Evolutionary conservation across 2,113 vertebrate genomes (phyloP).

Genomic region (Uropsilus gracilis): DNA sequence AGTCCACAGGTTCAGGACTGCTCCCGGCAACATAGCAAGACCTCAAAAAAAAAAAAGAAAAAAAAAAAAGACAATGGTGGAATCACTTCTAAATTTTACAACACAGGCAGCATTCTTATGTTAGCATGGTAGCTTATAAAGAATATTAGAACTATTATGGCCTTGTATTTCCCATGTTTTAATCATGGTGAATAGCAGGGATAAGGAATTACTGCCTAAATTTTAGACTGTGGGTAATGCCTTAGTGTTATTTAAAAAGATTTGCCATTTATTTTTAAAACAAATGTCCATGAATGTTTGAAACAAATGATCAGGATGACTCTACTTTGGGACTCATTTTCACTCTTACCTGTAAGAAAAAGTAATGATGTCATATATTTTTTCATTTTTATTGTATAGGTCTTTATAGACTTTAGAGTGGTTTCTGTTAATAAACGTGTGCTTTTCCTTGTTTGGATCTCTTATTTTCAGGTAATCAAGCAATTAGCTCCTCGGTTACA

Average conservation of each 20-base stretch:
- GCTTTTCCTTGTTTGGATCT: conserved; percentile 24
- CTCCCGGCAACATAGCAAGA: too few relatives aligned
- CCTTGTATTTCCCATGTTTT: conserved; percentile 3
- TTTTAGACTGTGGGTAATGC: conserved; percentile 54
- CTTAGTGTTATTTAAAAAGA: conserved; percentile 58
- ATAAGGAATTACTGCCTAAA: conserved; percentile 38
- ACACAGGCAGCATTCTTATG: not conserved
- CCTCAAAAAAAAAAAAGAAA: too few relatives aligned
- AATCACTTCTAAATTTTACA: conserved; percentile 5
- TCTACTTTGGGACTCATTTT: conserved; percentile 61
- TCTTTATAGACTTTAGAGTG: not conserved
- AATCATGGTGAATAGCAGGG: not conserved
- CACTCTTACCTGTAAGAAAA: conserved; percentile 65
- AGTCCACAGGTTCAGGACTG: too few relatives aligned
- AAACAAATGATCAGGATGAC: conserved; percentile 61
- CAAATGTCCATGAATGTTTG: conserved; percentile 57
- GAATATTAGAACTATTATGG: not conserved
- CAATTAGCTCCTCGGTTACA: conserved; percentile 20
- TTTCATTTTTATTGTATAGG: conserved; percentile 64
- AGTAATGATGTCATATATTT: conserved; percentile 47
- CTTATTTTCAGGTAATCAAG: not conserved
- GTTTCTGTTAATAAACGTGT: conserved; percentile 23
- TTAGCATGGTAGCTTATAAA: not conserved
- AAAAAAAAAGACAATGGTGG: too few relatives aligned
- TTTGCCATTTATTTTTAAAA: conserved; percentile 60